phyloP scores from a whole-genome alignment of 2,888 invertebrate genomes.

The Polyploca ridens region DNA sequence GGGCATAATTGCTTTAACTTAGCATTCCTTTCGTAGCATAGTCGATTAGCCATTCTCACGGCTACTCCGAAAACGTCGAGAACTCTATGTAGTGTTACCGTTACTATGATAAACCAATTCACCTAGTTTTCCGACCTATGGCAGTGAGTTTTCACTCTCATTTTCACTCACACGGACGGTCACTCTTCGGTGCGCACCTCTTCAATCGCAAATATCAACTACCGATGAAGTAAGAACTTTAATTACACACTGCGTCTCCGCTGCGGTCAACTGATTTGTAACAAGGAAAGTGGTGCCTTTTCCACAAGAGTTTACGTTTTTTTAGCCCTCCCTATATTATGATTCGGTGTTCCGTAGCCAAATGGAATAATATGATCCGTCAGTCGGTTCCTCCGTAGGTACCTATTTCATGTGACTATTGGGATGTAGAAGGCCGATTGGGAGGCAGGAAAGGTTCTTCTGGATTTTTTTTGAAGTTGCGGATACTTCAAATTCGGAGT shows the following conservation, averaged over 20 bases:
- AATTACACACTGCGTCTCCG: slow-evolving; percentile 55
- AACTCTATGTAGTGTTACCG: background rate
- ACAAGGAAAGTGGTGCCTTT: slow-evolving; percentile 51
- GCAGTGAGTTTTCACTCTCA: slow-evolving; percentile 59
- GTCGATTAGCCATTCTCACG: slow-evolving; percentile 1
- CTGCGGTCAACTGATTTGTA: background rate
- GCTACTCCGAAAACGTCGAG: slow-evolving; percentile 4
- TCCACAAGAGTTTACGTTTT: background rate
- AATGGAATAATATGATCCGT: no score
- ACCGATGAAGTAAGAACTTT: slow-evolving; percentile 38
- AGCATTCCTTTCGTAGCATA: background rate
- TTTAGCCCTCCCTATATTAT: background rate
- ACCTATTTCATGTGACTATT: no score
- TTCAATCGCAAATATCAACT: slow-evolving; percentile 39
- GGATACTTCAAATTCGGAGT: no score
- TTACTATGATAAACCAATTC: background rate
- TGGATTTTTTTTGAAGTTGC: no score
- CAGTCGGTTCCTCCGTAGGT: no score
- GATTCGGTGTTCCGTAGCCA: background rate
- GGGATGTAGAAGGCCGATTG: no score
- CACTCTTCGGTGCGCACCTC: slow-evolving; percentile 71
- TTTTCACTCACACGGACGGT: slow-evolving; percentile 70
- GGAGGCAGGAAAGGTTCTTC: no score
- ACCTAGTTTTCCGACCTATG: slow-evolving; percentile 17
- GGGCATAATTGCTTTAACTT: background rate